phyloP scores from a whole-genome alignment of 2,888 invertebrate species.

The Sinotaia quadrata region DNA sequence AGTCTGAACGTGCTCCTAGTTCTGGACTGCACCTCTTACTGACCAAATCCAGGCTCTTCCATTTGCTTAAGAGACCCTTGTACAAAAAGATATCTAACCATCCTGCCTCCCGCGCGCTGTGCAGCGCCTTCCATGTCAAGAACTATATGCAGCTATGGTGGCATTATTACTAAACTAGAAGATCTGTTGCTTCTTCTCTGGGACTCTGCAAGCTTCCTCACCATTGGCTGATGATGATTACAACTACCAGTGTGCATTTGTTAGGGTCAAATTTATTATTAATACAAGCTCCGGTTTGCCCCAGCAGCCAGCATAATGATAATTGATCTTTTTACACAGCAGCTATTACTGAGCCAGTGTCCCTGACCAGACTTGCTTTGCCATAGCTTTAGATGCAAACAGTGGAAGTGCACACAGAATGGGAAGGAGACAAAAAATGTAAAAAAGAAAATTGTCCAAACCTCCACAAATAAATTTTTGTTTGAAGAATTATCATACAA shows the following conservation, averaged over 20 bases:
- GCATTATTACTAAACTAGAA: constrained; percentile 40
- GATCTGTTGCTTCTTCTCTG: constrained; percentile 19
- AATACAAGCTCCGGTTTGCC: constrained; percentile 16
- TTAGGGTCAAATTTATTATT: constrained; percentile 26
- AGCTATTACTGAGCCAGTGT: too few species aligned
- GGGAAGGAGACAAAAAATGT: background rate
- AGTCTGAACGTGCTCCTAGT: background rate
- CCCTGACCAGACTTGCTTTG: constrained; percentile 19
- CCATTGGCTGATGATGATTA: constrained; percentile 45
- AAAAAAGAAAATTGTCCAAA: too few species aligned
- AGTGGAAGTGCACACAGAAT: background rate
- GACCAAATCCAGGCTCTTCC: constrained; percentile 7
- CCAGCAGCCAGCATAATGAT: constrained; percentile 12
- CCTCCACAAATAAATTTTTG: too few species aligned
- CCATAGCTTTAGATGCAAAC: constrained; percentile 18
- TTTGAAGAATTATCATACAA: too few species aligned
- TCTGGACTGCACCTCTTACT: background rate
- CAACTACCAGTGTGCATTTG: constrained; percentile 43
- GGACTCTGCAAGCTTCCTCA: constrained; percentile 22
- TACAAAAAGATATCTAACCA: constrained; percentile 28
- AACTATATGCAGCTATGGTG: constrained; percentile 32
- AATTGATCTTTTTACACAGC: background rate
- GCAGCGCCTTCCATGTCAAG: constrained; percentile 31
- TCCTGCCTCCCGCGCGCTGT: constrained; percentile 36
- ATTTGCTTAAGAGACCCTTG: background rate